phyloP scores from a whole-genome alignment of 2,113 vertebrate species.

The Toxotes jaculatrix region DNA sequence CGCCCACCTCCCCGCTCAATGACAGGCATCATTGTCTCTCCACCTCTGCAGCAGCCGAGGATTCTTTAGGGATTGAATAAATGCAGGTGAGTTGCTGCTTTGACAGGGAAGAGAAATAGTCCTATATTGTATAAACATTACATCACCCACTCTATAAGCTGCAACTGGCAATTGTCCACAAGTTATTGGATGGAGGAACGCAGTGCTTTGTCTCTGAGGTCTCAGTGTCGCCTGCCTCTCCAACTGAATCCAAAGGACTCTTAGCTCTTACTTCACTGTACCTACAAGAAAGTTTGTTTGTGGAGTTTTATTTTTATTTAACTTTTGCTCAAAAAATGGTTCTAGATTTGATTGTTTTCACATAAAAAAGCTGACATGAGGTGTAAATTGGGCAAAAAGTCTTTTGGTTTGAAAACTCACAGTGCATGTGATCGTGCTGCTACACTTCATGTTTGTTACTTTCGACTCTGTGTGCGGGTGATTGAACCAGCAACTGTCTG shows the following conservation, averaged over 20 bases:
- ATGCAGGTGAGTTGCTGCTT: conserved; percentile 82
- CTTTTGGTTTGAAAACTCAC: too few relatives aligned
- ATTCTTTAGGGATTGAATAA: conserved; percentile 83
- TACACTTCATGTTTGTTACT: neutral
- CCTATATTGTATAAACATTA: conserved; percentile 85
- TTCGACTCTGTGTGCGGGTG: neutral
- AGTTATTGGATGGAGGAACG: conserved; percentile 67
- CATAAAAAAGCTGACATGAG: too few relatives aligned
- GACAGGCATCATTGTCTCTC: conserved; percentile 78
- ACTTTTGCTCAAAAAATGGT: too few relatives aligned
- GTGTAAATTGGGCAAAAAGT: too few relatives aligned
- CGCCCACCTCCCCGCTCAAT: conserved; percentile 38
- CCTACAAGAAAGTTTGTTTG: too few relatives aligned
- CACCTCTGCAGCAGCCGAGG: conserved; percentile 61
- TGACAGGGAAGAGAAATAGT: conserved; percentile 84
- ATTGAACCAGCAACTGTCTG: neutral
- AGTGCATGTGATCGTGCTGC: too few relatives aligned
- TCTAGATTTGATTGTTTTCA: too few relatives aligned
- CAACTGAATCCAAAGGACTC: too few relatives aligned
- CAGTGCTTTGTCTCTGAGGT: conserved; percentile 37
- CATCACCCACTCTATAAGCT: conserved; percentile 79
- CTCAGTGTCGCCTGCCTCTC: neutral
- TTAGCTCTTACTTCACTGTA: too few relatives aligned
- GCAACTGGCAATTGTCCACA: conserved; percentile 79
- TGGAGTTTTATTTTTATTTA: too few relatives aligned